Conservation (phyloP, 2,797 vertebrate species). For the Melanitta fusca region DNA sequence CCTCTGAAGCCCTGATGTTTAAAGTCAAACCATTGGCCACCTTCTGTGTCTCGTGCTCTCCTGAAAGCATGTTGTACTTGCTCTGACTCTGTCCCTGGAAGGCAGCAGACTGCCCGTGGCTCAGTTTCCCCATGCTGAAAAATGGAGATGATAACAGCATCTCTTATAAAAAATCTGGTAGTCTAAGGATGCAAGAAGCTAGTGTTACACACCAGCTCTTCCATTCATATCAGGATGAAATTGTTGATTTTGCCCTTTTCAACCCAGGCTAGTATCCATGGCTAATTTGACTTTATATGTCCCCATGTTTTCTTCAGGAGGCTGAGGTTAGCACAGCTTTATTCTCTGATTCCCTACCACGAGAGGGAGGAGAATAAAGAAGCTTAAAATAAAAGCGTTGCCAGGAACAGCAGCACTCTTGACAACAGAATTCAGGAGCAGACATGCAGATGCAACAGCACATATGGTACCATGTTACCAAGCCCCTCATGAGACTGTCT, state of each 20-base stretch:
- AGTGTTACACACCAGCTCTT: background rate
- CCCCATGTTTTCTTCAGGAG: background rate
- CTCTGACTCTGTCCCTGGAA: background rate
- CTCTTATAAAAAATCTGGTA: background rate
- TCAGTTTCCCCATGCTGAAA: background rate
- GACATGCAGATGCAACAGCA: background rate
- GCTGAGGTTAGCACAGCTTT: background rate
- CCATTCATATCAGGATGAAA: background rate
- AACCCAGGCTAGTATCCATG: background rate
- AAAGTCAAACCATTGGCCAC: background rate
- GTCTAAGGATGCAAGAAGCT: background rate
- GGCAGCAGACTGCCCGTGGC: background rate
- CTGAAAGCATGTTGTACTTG: background rate
- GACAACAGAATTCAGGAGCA: background rate
- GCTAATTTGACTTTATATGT: background rate
- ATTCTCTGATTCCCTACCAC: background rate
- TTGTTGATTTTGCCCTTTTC: rapidly evolving
- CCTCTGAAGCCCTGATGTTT: background rate
- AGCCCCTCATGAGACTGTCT: background rate
- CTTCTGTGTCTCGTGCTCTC: background rate
- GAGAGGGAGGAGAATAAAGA: background rate
- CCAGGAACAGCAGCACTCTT: background rate
- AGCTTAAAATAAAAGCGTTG: background rate
- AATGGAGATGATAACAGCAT: background rate
- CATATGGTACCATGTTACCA: background rate